A percentile compares a stretch with the other conserved stretches of the same genome.
These are phyloP conservation scores for Morelia viridis DNA, from an alignment of 2,797 vertebrate species.

Conservation along the genomic window DNA sequence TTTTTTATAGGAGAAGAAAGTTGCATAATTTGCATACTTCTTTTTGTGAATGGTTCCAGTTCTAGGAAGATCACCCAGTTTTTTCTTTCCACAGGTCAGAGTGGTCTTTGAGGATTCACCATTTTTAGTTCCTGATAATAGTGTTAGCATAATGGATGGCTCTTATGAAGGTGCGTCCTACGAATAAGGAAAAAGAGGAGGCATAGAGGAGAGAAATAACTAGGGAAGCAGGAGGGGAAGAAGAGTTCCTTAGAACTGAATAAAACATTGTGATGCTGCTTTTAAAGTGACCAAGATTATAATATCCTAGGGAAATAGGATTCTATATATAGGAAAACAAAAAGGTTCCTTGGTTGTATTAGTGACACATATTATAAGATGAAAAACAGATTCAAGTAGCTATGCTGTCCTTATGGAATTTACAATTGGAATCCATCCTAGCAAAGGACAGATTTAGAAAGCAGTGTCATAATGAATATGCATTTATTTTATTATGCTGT, in stretches of 20 bases:
- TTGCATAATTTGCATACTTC: not conserved
- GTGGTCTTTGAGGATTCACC: conserved; percentile 90
- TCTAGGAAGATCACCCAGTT: conserved; percentile 17
- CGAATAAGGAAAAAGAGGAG: conserved; percentile 52
- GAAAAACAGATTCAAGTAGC: not conserved
- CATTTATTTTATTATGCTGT: not conserved
- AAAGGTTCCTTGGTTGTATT: not conserved
- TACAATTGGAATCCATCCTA: not conserved
- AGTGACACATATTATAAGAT: not conserved
- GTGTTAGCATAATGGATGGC: conserved; percentile 94
- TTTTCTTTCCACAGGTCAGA: conserved; percentile 77
- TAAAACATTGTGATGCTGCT: conserved; percentile 13
- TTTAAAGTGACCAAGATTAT: not conserved
- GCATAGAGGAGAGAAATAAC: not conserved
- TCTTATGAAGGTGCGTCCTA: conserved; percentile 85
- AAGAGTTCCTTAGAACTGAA: not conserved
- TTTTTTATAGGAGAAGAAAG: conserved; percentile 17
- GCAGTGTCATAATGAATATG: not conserved
- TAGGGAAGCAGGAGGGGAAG: not conserved
- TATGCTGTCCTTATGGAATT: not conserved
- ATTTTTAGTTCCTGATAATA: conserved; percentile 90
- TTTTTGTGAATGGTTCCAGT: conserved; percentile 16
- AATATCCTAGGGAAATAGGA: not conserved
- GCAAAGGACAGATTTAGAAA: not conserved
- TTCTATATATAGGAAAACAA: not conserved